Percentiles rank a stretch among this genome's conserved stretches.
Evolutionary conservation across 2,113 vertebrate genomes (phyloP).

Genomic region (Toxotes jaculatrix): DNA sequence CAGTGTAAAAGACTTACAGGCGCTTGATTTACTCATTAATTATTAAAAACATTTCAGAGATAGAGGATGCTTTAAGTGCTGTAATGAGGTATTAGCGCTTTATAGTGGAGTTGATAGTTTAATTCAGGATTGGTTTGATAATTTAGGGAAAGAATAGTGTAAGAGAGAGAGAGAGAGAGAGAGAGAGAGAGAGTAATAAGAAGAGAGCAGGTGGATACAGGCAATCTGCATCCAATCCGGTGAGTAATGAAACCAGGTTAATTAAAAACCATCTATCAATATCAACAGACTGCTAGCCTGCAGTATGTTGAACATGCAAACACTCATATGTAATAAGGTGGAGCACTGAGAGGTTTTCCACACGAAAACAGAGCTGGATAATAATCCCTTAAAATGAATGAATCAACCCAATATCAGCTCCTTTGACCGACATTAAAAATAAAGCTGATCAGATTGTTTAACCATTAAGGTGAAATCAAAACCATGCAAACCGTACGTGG

Average conservation of each 20-base stretch:
- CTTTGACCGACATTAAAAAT: neutral
- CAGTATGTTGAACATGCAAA: constrained; percentile 22
- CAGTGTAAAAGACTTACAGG: neutral
- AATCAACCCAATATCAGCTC: neutral
- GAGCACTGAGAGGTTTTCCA: neutral
- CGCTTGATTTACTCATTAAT: constrained; percentile 7
- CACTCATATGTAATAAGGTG: neutral
- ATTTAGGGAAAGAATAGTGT: neutral
- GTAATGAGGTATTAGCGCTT: neutral
- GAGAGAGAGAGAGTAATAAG: neutral
- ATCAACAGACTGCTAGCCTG: neutral
- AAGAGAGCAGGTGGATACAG: constrained; percentile 27
- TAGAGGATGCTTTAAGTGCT: neutral
- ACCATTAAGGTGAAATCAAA: neutral
- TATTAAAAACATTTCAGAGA: neutral
- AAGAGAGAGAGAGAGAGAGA: neutral
- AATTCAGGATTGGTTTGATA: neutral
- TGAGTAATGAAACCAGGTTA: neutral
- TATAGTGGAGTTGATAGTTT: neutral
- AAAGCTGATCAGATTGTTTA: neutral
- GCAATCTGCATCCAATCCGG: neutral
- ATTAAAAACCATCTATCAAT: neutral
- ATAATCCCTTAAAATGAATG: neutral
- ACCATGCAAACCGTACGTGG: neutral
- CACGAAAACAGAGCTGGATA: neutral